Evolutionary conservation across 1,140 invertebrate species (phyloP).

Genomic region (Drosophila ananassae): DNA sequence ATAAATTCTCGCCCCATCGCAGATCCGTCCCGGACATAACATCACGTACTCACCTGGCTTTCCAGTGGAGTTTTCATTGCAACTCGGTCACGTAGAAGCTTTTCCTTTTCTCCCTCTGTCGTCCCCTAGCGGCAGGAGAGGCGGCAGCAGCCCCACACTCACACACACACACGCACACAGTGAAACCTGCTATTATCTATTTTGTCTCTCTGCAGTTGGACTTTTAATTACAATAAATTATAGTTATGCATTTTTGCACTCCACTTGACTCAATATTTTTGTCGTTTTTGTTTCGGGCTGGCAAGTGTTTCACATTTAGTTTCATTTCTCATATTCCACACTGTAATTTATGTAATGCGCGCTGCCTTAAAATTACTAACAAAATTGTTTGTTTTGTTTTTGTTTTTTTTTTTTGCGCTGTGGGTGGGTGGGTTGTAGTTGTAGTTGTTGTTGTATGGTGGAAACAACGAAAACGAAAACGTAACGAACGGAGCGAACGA

Average conservation of each 20-base stretch:
- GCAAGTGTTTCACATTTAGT: not conserved
- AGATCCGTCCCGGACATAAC: slow-evolving; percentile 21
- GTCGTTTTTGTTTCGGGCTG: not conserved
- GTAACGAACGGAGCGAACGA: slow-evolving; percentile 58
- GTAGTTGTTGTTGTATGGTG: slow-evolving; percentile 1
- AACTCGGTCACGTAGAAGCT: slow-evolving; percentile 71
- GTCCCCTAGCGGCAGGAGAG: slow-evolving; percentile 11
- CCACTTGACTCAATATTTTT: slow-evolving; percentile 11
- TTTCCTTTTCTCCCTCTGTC: slow-evolving; percentile 53
- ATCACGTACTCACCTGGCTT: slow-evolving; percentile 51
- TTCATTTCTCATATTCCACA: slow-evolving; percentile 5
- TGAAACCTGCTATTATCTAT: slow-evolving; percentile 27
- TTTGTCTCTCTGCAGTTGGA: slow-evolving; percentile 19
- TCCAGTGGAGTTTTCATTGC: slow-evolving; percentile 26
- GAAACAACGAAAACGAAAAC: slow-evolving; percentile 28
- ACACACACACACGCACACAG: slow-evolving; percentile 16
- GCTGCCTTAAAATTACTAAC: slow-evolving; percentile 25
- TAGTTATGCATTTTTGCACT: slow-evolving; percentile 43
- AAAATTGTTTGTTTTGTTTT: slow-evolving; percentile 32
- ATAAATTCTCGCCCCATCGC: slow-evolving; percentile 18
- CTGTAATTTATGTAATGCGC: slow-evolving; percentile 61
- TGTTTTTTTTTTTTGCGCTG: slow-evolving; percentile 15
- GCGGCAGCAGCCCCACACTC: slow-evolving; percentile 27
- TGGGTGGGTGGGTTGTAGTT: not conserved
- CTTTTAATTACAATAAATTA: slow-evolving; percentile 71